These are phyloP conservation scores for Platycnemis pennipes DNA, from an alignment of 2,888 invertebrate species.

Conservation along the genomic window DNA sequence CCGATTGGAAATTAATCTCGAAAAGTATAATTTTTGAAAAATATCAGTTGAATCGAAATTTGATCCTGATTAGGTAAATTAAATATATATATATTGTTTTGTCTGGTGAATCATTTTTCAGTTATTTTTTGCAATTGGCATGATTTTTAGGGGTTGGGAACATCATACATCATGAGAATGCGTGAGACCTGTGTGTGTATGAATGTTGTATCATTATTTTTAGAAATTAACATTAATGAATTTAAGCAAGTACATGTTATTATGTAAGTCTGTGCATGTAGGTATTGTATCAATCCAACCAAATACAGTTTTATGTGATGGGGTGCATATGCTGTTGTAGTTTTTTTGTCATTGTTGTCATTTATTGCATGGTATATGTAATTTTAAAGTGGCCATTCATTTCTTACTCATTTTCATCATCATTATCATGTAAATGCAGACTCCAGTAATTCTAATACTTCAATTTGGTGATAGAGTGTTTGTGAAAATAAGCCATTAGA, in stretches of 20 bases:
- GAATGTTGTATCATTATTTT: too few relatives aligned
- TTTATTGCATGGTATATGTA: not conserved
- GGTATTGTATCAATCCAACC: too few relatives aligned
- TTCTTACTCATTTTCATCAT: not conserved
- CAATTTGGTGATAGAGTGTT: too few relatives aligned
- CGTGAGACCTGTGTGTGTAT: not conserved
- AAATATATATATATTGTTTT: not conserved
- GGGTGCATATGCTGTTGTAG: not conserved
- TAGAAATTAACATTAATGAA: too few relatives aligned
- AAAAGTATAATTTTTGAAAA: not conserved
- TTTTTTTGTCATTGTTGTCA: not conserved
- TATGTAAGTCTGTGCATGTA: not conserved
- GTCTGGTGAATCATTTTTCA: not conserved
- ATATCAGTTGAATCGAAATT: not conserved
- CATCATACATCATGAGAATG: constrained; percentile 12
- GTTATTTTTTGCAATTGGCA: constrained; percentile 56
- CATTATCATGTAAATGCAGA: too few relatives aligned
- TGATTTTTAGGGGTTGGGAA: constrained; percentile 37
- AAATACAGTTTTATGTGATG: not conserved
- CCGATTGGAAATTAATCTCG: not conserved
- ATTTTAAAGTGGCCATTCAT: not conserved
- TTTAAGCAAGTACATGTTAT: too few relatives aligned
- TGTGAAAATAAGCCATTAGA: too few relatives aligned
- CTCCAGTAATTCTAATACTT: too few relatives aligned
- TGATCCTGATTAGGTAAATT: not conserved